phyloP scores from a whole-genome alignment of 1,140 invertebrate species.

The Drosophila melanica region DNA sequence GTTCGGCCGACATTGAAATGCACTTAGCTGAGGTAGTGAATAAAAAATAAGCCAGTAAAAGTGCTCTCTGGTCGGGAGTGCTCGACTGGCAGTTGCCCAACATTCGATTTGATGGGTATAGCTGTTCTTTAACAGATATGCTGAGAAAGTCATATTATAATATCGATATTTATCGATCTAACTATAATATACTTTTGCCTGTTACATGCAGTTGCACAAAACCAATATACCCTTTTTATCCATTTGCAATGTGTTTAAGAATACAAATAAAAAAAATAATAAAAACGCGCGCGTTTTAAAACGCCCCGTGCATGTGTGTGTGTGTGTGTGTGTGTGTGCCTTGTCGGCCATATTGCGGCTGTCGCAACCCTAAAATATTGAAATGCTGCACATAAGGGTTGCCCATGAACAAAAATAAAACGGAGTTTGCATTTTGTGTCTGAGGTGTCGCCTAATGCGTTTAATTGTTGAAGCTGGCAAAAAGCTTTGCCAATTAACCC shows the following conservation, averaged over 20 bases:
- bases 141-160: no score
- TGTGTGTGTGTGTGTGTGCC: slow-evolving; percentile 9
- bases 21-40: slow-evolving; percentile 54
- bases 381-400: slow-evolving; percentile 6
- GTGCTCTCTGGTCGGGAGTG: neutral
- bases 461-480: slow-evolving; percentile 62
- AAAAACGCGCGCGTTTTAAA: slow-evolving; percentile 74
- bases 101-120: no score
- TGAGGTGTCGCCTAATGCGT: slow-evolving; percentile 74
- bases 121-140: no score
- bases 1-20: slow-evolving; percentile 66
- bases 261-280: neutral
- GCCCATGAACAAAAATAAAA: neutral
- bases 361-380: slow-evolving; percentile 46
- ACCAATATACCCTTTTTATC: no score
- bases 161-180: no score
- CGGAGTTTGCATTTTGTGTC: slow-evolving; percentile 11
- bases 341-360: slow-evolving; percentile 41
- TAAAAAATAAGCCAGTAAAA: slow-evolving; percentile 1
- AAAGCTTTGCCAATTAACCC: slow-evolving; percentile 66
- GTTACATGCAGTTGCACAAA: no score
- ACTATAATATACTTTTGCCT: no score
- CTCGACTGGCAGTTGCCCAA: neutral
- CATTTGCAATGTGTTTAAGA: neutral
- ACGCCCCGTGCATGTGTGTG: slow-evolving; percentile 38